phyloP scores from a whole-genome alignment of 2,113 vertebrate species.

The Nothoprocta pentlandii region DNA sequence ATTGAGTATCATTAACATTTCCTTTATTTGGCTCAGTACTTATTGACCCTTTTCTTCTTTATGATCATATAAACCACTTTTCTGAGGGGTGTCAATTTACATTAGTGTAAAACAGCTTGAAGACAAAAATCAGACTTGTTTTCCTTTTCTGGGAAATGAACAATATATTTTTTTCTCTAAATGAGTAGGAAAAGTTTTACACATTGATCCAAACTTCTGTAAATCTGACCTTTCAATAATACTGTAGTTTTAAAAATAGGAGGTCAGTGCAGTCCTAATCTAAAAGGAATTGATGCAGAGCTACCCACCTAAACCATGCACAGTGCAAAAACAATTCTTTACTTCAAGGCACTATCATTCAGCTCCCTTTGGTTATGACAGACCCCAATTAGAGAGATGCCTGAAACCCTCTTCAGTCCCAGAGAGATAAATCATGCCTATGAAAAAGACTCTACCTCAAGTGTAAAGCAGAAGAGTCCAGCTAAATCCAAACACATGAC shows the following conservation, averaged over 20 bases:
- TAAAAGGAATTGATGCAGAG: background rate
- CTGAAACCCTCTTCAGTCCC: background rate
- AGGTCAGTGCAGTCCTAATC: background rate
- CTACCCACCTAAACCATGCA: background rate
- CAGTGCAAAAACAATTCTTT: background rate
- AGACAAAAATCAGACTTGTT: background rate
- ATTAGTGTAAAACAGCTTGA: background rate
- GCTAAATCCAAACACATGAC: background rate
- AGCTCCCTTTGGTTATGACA: background rate
- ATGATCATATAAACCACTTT: background rate
- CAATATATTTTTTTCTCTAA: background rate
- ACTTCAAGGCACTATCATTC: background rate
- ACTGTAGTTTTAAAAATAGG: background rate
- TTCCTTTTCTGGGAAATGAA: background rate
- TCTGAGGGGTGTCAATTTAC: background rate
- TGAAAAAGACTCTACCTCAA: background rate
- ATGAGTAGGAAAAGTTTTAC: background rate
- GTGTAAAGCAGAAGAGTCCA: background rate
- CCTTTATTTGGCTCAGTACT: background rate
- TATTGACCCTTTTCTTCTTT: background rate
- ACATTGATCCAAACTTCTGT: background rate
- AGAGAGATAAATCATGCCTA: background rate
- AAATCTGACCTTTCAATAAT: background rate
- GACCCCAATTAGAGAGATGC: background rate
- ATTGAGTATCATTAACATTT: background rate